Conservation (phyloP, 2,797 vertebrate species). For the Chaetodon trifasciatus region DNA sequence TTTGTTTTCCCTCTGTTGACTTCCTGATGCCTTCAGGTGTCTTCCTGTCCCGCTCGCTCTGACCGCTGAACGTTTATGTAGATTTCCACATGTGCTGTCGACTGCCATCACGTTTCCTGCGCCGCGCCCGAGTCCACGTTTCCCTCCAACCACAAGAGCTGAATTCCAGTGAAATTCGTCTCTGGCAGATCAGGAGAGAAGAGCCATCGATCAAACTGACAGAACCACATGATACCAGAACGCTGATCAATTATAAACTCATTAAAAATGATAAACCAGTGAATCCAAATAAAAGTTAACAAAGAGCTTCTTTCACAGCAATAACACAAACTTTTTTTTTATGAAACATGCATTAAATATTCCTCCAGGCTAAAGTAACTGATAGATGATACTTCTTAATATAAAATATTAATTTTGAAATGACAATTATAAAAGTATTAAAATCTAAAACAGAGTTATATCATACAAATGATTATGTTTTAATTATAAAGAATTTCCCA, state of each 20-base stretch:
- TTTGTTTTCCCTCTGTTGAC: background rate
- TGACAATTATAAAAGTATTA: background rate
- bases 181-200: constrained; percentile 23
- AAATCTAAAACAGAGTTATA: background rate
- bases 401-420: background rate
- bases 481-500: background rate
- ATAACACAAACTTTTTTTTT: background rate
- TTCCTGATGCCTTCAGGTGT: background rate
- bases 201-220: constrained; percentile 50
- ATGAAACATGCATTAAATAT: background rate
- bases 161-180: constrained; percentile 38
- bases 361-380: background rate
- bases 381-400: no score
- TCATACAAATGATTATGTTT: background rate
- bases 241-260: constrained; percentile 2
- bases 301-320: background rate
- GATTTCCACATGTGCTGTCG: constrained; percentile 28
- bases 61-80: constrained; percentile 7
- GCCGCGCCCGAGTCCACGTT: constrained; percentile 12
- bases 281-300: constrained; percentile 9
- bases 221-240: background rate
- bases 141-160: background rate
- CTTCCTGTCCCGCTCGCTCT: constrained; percentile 12
- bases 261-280: background rate
- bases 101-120: constrained; percentile 48